A percentile compares a stretch with the other conserved stretches of the same genome.
Conservation (phyloP, 2,888 invertebrate species). For the Galerucella calmariensis region DNA sequence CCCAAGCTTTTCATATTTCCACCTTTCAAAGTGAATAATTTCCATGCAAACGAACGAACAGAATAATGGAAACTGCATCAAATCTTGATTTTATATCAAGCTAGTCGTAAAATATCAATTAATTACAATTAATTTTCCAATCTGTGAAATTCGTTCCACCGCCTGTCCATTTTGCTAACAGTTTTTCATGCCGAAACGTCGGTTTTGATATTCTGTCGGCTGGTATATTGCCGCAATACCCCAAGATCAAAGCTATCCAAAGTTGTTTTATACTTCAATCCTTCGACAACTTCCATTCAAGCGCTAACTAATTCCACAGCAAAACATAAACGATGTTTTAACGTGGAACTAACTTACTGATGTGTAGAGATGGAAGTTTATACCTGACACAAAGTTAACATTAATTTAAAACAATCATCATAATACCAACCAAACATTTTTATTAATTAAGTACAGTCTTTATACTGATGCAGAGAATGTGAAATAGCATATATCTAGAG, state of each 20-base stretch:
- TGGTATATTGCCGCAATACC: slow-evolving; percentile 8
- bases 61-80: no score
- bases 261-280: slow-evolving; percentile 20
- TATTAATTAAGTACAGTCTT: no score
- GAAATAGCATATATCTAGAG: no score
- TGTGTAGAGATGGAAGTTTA: slow-evolving; percentile 1
- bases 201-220: not conserved
- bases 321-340: slow-evolving; percentile 32
- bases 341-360: not conserved
- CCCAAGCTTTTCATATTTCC: no score
- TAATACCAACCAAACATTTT: no score
- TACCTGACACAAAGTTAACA: not conserved
- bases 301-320: slow-evolving; percentile 27
- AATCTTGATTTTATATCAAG: no score
- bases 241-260: slow-evolving; percentile 15
- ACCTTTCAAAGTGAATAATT: no score
- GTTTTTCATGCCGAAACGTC: not conserved
- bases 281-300: slow-evolving; percentile 27
- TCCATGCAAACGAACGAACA: no score
- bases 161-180: not conserved
- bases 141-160: not conserved
- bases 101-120: no score
- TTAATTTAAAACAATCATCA: not conserved
- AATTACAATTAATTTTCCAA: not conserved
- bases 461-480: no score